These are phyloP conservation scores for Phymorhynchus buccinoides DNA, from an alignment of 1,140 invertebrate genomes.

Conservation along the genomic window DNA sequence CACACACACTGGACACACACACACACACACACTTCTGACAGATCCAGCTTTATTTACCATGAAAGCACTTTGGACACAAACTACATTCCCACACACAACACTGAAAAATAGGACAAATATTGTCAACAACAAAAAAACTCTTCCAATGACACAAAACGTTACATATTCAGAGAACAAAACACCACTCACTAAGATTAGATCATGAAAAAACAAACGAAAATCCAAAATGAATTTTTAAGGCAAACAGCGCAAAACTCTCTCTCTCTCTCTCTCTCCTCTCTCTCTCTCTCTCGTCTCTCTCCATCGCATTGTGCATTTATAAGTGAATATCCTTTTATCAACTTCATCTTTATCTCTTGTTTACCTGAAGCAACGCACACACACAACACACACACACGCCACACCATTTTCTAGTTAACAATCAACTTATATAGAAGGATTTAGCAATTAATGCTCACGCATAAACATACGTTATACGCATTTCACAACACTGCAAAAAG, in stretches of 20 bases:
- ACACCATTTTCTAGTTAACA: too few species aligned
- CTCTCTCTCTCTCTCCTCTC: conserved; percentile 10
- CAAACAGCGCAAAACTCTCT: background rate
- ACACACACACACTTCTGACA: background rate
- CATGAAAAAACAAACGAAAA: background rate
- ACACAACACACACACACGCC: too few species aligned
- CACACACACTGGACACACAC: too few species aligned
- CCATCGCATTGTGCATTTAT: background rate
- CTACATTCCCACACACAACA: background rate
- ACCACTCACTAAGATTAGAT: background rate
- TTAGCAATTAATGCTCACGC: too few species aligned
- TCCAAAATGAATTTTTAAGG: too few species aligned
- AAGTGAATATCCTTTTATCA: background rate
- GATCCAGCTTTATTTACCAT: background rate
- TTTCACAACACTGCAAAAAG: too few species aligned
- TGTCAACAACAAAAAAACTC: background rate
- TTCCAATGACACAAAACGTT: background rate
- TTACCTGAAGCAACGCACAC: too few species aligned
- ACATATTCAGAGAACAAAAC: background rate
- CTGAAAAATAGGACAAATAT: background rate
- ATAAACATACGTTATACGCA: too few species aligned
- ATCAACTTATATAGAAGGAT: too few species aligned
- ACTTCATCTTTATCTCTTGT: background rate
- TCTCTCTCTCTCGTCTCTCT: too few species aligned
- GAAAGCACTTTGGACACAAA: conserved; percentile 11